phyloP scores from a whole-genome alignment of 2,888 invertebrate species.

The Acanthosoma haemorrhoidale region DNA sequence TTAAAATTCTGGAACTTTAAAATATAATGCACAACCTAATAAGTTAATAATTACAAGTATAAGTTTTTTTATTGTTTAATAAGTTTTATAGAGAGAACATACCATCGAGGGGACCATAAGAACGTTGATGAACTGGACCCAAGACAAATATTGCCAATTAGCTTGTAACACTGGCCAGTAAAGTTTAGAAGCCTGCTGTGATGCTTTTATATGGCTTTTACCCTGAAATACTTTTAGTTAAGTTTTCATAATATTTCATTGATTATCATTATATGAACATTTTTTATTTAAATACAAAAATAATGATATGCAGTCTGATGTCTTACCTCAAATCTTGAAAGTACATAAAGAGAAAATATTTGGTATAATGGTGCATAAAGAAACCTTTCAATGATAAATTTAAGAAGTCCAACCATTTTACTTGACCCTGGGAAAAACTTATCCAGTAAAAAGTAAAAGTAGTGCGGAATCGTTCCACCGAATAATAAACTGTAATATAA shows the following conservation, averaged over 20 bases:
- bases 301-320: background rate
- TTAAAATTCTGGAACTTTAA: too few species aligned
- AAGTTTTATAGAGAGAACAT: too few species aligned
- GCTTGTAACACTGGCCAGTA: constrained; percentile 63
- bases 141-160: constrained; percentile 71
- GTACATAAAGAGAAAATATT: constrained; percentile 65
- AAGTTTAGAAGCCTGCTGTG: constrained; percentile 57
- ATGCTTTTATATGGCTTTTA: constrained; percentile 60
- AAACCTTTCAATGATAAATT: constrained; percentile 65
- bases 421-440: constrained; percentile 55
- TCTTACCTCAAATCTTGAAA: constrained; percentile 64
- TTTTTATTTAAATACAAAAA: background rate
- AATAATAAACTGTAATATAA: constrained; percentile 59
- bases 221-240: constrained; percentile 48
- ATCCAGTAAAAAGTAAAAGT: constrained; percentile 64
- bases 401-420: constrained; percentile 50
- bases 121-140: constrained; percentile 68
- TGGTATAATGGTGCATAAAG: constrained; percentile 67
- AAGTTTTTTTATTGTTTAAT: too few species aligned
- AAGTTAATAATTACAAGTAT: too few species aligned
- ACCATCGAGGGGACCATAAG: constrained; percentile 74
- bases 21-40: too few species aligned
- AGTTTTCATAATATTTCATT: constrained; percentile 16
- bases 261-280: background rate
- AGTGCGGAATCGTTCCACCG: constrained; percentile 73